Conservation (phyloP, 2,113 vertebrate species). For the Tympanuchus pallidicinctus region DNA sequence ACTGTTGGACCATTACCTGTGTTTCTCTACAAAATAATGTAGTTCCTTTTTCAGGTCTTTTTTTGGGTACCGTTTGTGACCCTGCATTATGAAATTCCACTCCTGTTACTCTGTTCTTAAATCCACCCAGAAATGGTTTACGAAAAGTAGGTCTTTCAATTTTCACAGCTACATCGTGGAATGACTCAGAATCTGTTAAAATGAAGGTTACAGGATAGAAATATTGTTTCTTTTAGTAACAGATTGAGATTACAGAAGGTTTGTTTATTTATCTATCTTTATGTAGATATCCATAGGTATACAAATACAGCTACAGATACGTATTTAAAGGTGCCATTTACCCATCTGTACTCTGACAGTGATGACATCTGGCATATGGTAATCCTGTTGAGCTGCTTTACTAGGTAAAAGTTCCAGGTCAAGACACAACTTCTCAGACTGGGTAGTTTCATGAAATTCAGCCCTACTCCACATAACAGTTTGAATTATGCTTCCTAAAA, state of each 20-base stretch:
- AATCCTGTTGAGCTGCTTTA: constrained; percentile 69
- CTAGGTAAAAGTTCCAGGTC: constrained; percentile 60
- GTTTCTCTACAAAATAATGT: constrained; percentile 81
- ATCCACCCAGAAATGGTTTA: constrained; percentile 93
- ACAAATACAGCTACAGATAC: neutral
- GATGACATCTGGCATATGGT: constrained; percentile 83
- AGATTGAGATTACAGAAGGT: neutral
- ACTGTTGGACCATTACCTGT: constrained; percentile 81
- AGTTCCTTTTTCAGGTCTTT: constrained; percentile 65
- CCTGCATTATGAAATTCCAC: constrained; percentile 89
- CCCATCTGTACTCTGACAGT: constrained; percentile 85
- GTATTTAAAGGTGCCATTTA: constrained; percentile 27
- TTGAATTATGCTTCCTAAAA: constrained; percentile 77
- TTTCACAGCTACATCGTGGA: constrained; percentile 83
- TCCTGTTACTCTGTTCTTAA: constrained; percentile 84
- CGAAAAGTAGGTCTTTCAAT: constrained; percentile 80
- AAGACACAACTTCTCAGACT: constrained; percentile 79
- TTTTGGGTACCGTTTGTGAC: constrained; percentile 86
- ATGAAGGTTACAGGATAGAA: constrained; percentile 11
- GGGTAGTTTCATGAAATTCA: constrained; percentile 75
- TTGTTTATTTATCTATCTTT: neutral
- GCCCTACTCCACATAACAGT: constrained; percentile 75
- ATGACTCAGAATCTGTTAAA: constrained; percentile 72
- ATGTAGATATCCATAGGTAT: neutral
- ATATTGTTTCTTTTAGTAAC: neutral